Evolutionary conservation across 1,140 invertebrate species (phyloP).

Genomic region (Drosophila pseudoobscura): DNA sequence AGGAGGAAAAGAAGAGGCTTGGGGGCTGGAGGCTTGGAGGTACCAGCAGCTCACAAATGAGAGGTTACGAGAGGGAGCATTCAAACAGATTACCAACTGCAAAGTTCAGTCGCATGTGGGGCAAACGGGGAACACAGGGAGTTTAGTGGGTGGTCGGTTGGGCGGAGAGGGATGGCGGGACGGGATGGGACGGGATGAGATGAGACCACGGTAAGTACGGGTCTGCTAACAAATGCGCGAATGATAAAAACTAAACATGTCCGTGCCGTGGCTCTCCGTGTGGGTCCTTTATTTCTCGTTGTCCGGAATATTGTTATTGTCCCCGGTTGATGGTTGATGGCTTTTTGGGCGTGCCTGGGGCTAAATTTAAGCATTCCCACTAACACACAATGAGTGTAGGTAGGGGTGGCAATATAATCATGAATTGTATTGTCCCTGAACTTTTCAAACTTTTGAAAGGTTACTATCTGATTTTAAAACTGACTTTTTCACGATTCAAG

Average conservation of each 20-base stretch:
- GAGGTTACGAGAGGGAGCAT: constrained; percentile 18
- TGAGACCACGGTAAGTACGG: constrained; percentile 23
- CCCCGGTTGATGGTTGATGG: constrained; percentile 20
- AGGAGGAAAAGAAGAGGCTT: no score
- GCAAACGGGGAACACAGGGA: no score
- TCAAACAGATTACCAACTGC: constrained; percentile 42
- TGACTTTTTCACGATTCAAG: no score
- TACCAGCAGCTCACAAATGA: constrained; percentile 12
- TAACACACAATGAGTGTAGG: not conserved
- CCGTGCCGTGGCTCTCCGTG: constrained; percentile 7
- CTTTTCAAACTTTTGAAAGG: not conserved
- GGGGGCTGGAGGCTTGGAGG: not conserved
- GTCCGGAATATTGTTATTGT: constrained; percentile 20
- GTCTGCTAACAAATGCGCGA: constrained; percentile 49
- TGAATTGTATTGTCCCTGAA: not conserved
- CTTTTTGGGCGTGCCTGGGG: constrained; percentile 35
- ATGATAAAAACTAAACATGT: constrained; percentile 70
- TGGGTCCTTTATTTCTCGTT: constrained; percentile 32
- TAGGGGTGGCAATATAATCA: no score
- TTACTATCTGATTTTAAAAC: no score
- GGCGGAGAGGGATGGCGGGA: not conserved
- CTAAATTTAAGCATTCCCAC: constrained; percentile 50
- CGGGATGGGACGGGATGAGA: no score
- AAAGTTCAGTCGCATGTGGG: constrained; percentile 22
- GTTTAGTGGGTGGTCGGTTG: no score